phyloP scores from a whole-genome alignment of 2,888 invertebrate genomes.

The Meghimatium bilineatum region DNA sequence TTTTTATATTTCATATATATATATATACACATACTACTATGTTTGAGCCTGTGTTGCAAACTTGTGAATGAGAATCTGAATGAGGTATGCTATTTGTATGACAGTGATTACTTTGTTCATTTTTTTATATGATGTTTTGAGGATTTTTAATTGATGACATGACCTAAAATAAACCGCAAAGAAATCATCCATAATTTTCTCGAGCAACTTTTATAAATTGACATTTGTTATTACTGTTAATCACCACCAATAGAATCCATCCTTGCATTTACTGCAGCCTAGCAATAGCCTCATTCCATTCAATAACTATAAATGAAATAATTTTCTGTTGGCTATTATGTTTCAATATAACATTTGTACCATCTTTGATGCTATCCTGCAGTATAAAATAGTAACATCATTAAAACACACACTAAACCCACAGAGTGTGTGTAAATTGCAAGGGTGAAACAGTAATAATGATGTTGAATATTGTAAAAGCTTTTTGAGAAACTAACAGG shows the following conservation, averaged over 20 bases:
- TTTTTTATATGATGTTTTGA: not conserved
- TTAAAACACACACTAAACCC: conserved; percentile 9
- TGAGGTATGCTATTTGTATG: not conserved
- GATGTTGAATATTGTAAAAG: not conserved
- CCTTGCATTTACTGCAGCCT: conserved; percentile 24
- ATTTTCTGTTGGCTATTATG: conserved; percentile 38
- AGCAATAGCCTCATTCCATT: conserved; percentile 22
- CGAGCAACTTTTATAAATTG: not conserved
- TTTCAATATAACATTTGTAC: not conserved
- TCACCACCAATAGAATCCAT: conserved; percentile 24
- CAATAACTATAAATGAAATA: not conserved
- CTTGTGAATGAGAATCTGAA: conserved; percentile 8
- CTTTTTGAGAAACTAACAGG: conserved; percentile 19
- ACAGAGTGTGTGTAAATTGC: conserved; percentile 10
- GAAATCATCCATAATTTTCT: conserved; percentile 35
- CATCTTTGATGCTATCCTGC: conserved; percentile 19
- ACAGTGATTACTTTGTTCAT: not conserved
- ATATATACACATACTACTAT: not conserved
- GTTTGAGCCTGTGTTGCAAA: conserved; percentile 2
- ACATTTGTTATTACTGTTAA: conserved; percentile 1
- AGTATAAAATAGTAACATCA: conserved; percentile 3
- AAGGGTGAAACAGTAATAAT: not conserved
- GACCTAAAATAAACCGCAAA: not conserved
- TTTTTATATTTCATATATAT: not conserved
- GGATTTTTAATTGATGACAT: conserved; percentile 4